Evolutionary conservation across 2,113 vertebrate species (phyloP), one percentile per base, ranked within the genome.

Genomic region (Rhinopomastus cyanomelas): DNA sequence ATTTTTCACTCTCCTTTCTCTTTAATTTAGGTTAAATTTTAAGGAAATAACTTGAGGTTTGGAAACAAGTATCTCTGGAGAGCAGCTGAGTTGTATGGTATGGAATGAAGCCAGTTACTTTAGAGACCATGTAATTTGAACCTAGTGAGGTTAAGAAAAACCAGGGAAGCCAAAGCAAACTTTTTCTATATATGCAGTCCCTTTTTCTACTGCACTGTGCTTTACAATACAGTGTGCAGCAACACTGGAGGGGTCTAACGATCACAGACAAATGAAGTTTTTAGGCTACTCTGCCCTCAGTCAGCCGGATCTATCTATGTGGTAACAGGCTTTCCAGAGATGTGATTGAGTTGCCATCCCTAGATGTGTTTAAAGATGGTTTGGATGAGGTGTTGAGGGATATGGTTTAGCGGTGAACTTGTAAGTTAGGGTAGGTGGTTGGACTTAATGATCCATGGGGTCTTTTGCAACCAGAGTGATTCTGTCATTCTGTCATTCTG

Each of bases 1-100:
- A 32, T 16, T 85, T 76, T 87, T 61, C 32, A 30, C 37, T 81
- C 57, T 68, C 78, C 37, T 88, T 22, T 36, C 51, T 91, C 59
- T 55, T 81, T 86, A 88, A 81, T 91, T 94, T 81, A 84, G 36
- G 48, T 84, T 89, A 91, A 57, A 86, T 84, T 84, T 95, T 84
- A 75, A 89, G 83, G 57, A 95, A 95, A 84, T 91, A 93, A 69
- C 69, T 75, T 94, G 86, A 89, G 83, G 83, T 92, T 90, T 91
- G 62, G 74, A 88, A 92, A 81, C 39, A 91, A 90, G 5, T 86
- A 48, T 68, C 90, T 87, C 85, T 51, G 68, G 90, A 90, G 88
- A 95, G 34, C 36, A 79, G 75, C 66, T 91, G 18, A 37, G 53
- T 46, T 68, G 46, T 53, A 71, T 37, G 66, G 82, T 74, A 25